Base-by-base conservation (phyloP, 2,797 vertebrate species). In the Thunnus albacares region DNA sequence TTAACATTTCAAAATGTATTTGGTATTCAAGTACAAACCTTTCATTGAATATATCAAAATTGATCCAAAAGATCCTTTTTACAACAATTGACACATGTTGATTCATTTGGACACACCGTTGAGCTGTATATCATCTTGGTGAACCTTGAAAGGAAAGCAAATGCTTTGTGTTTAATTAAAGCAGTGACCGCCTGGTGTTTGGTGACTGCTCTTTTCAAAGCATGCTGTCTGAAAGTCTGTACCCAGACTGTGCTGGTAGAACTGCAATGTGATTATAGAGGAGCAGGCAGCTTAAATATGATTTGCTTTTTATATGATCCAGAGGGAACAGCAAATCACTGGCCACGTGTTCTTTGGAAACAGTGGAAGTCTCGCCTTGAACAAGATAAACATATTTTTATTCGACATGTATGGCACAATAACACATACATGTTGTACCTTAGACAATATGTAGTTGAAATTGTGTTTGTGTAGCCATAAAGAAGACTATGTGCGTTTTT, bases 261-360 rank as follows among this genome's bases (percentile, higher is more conserved):
- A 57, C 71, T 65, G 56, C 51, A 90, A 92, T 87, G 76, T 70
- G 83, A 90, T 92, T 93, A 91, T 1, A 6, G 72, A 81, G 67
- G 67, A 86, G 77, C 85, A 89, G 83, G 55, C 72, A 57, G 61
- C 75, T 30, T 45, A 69, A 87, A 93, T 84, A 75, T 4, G 51
- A 92, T 91, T 90, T 69, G 47, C 56, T 65, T 72, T 57, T 84
- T 57, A 75, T 77, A 51, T 63, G 68, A 77, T 47, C 24, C 71
- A 57, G 59, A 62, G 51, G 57, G 60, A 84, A 70, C 71, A 69
- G 65, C 18, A 59, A 24, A 55, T n/a, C 26, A 18, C 30, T 5
- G 41, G 49, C 45, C 51, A 60, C 61, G 60, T 71, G 81, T 60
- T 83, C 65, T 71, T 75, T 22, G 68, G 47, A 68, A 75, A 77